phyloP scores from a whole-genome alignment of 30 jellyfish, hydroid and myxozoan genomes.

The Cassiopea andromeda region DNA sequence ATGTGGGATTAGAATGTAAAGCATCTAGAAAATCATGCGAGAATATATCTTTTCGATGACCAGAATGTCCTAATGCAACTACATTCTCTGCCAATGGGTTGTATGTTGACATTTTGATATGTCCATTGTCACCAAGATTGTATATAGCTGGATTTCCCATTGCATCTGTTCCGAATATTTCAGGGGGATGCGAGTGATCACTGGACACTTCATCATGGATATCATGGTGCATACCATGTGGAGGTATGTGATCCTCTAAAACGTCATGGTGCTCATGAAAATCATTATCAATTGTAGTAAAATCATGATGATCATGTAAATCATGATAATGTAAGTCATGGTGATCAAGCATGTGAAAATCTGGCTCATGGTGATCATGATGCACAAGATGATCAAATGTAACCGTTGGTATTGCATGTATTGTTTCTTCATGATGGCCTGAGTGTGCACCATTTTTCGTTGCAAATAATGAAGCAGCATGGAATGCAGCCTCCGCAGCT shows the following conservation, averaged over 20 bases:
- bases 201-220: constrained; percentile 19
- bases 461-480: constrained; percentile 82
- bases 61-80: constrained; percentile 47
- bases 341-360: constrained; percentile 12
- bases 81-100: constrained; percentile 55
- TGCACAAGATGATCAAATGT: constrained; percentile 27
- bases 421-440: constrained; percentile 34
- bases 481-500: constrained; percentile 92
- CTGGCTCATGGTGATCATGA: constrained; percentile 38
- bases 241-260: constrained; percentile 38
- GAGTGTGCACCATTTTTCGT: constrained; percentile 60
- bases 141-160: constrained; percentile 68
- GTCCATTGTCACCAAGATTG: constrained; percentile 65
- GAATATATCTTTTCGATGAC: constrained; percentile 35
- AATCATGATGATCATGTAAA: constrained; percentile 32
- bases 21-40: constrained; percentile 62
- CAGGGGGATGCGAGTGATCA: constrained; percentile 76
- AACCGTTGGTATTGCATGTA: constrained; percentile 56
- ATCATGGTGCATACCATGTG: constrained; percentile 11
- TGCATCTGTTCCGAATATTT: constrained; percentile 73
- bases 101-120: constrained; percentile 58
- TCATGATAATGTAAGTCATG: constrained; percentile 21
- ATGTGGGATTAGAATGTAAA: constrained; percentile 48
- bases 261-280: constrained; percentile 40
- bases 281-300: background rate